Base-by-base conservation (phyloP, 2,888 invertebrate genomes). In the Eubasilissa splendida region DNA sequence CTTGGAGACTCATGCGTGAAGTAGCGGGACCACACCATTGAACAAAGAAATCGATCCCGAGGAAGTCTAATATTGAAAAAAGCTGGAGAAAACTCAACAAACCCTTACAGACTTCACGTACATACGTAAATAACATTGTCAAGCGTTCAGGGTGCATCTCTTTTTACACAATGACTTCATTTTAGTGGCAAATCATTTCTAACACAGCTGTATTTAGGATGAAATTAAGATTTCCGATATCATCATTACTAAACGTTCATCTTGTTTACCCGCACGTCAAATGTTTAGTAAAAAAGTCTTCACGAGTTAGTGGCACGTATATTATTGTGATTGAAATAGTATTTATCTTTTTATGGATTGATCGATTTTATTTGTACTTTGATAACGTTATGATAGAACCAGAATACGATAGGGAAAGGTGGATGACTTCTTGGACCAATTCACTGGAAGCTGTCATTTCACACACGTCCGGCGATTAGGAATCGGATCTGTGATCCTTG, bases 1-100 rank as follows among this genome's bases (percentile, higher is more conserved):
- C 42, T 54, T 31, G 58, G 12, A 71, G 33, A 50, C 12, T 56
- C 70, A 70, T 73, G 71, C 71, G 71, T 73, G 71, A 73, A 73
- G 71, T 73, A 56, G 71, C 56, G 71, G 71, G 11, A 56, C 71
- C 70, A 63, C 31, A 63, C 42, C 53, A 52, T 31, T 14, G 52
- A 53, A 50, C 50, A 70, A 70, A 50, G 52, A 53, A 52, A 53
- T 14, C 70, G 53, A 14, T 53, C 14, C 52, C 14, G 4, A 3
- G 50, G 11, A 52, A 14, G 8, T 10, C 70, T 53, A 12, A 63
- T n/a, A 7, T 12, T 12, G 5, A 33, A 33, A 5, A 63, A 63
- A 33, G 11, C 14, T 22, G n/a, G 3, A 22, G 22, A 8, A 8
- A 70, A 14, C 70, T 54, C 31, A 10, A 7, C 33, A 70, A 70